Evolutionary conservation across 2,113 vertebrate species (phyloP).

Genomic region (Pseudorasbora parva): DNA sequence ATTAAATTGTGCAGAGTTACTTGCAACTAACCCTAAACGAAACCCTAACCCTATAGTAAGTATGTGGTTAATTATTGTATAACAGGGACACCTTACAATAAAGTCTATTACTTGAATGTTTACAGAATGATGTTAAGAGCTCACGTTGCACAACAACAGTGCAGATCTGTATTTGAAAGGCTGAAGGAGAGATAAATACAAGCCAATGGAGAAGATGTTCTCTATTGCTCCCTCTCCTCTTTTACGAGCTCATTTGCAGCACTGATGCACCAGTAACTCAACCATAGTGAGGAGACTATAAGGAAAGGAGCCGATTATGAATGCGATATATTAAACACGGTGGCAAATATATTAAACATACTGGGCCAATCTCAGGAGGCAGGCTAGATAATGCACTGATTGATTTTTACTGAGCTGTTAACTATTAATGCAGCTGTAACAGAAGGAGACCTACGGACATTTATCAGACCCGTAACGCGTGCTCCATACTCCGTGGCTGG

Average conservation of each 20-base stretch:
- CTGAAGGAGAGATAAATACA: constrained; percentile 29
- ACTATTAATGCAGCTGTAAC: constrained; percentile 62
- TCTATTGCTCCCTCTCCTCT: constrained; percentile 49
- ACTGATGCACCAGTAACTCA: constrained; percentile 66
- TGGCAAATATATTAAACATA: constrained; percentile 59
- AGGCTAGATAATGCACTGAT: constrained; percentile 70
- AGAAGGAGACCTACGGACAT: constrained; percentile 53
- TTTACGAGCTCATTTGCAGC: constrained; percentile 72
- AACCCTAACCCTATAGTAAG: too few relatives aligned
- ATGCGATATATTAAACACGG: constrained; percentile 69
- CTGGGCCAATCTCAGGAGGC: constrained; percentile 65
- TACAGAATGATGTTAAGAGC: background rate
- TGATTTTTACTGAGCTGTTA: constrained; percentile 68
- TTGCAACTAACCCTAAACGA: too few relatives aligned
- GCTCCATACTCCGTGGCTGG: constrained; percentile 12
- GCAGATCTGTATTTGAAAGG: background rate
- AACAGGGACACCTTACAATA: too few relatives aligned
- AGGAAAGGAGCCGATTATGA: constrained; percentile 66
- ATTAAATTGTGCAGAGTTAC: too few relatives aligned
- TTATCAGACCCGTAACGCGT: constrained; percentile 52
- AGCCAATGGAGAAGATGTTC: constrained; percentile 46
- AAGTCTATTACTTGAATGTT: background rate
- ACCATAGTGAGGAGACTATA: constrained; percentile 59
- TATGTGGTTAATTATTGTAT: too few relatives aligned
- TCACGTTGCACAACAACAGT: background rate